Percentiles rank a stretch among this genome's conserved stretches.
These are phyloP conservation scores for Yoshiicerus persimilis DNA, from an alignment of 1,140 invertebrate species.

Conservation along the genomic window DNA sequence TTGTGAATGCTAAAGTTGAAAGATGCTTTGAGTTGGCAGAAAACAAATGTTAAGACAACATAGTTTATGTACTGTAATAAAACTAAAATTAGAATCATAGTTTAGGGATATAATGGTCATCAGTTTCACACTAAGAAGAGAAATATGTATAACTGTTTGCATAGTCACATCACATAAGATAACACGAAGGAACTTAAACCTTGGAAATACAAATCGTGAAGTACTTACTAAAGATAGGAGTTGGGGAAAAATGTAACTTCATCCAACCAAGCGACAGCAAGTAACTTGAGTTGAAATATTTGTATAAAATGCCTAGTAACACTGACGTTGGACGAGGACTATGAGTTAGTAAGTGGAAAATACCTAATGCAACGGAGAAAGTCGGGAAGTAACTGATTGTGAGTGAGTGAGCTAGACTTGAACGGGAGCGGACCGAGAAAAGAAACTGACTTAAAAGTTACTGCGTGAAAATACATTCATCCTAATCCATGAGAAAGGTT, in stretches of 20 bases:
- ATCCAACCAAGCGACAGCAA: neutral
- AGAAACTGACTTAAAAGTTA: slow-evolving; percentile 1
- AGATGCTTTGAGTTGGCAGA: neutral
- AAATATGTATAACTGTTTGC: neutral
- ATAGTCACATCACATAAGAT: neutral
- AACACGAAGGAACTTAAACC: neutral
- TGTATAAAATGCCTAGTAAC: neutral
- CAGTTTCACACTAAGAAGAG: too few relatives aligned
- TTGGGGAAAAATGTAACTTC: neutral
- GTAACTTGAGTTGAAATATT: neutral
- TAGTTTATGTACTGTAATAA: neutral
- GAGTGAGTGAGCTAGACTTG: neutral
- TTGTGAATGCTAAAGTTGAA: neutral
- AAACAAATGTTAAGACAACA: neutral
- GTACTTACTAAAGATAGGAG: too few relatives aligned
- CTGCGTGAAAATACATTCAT: slow-evolving; percentile 16
- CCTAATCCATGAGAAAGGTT: slow-evolving; percentile 6
- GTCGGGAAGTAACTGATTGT: neutral
- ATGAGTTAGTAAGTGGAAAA: neutral
- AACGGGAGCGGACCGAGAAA: neutral
- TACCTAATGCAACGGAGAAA: neutral
- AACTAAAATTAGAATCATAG: neutral
- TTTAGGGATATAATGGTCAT: too few relatives aligned
- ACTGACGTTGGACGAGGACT: neutral
- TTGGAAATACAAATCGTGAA: neutral